These are phyloP conservation scores for Bombus pascuorum DNA, from an alignment of 1,140 invertebrate genomes.

Conservation along the genomic window DNA sequence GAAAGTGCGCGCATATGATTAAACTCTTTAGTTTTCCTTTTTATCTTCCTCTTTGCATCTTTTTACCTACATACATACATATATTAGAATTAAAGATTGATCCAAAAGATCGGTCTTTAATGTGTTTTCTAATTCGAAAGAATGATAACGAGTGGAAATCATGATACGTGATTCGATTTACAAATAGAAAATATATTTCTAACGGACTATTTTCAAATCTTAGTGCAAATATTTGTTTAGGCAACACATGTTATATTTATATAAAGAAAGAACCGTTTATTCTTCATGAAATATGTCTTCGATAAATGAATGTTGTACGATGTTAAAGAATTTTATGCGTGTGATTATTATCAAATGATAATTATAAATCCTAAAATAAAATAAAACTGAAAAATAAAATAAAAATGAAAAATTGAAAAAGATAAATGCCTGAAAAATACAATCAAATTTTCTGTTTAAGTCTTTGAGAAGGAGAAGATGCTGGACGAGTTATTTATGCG, in stretches of 20 bases:
- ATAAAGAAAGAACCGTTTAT: not conserved
- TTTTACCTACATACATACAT: not conserved
- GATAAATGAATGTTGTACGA: not conserved
- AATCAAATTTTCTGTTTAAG: conserved; percentile 33
- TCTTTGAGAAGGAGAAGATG: conserved; percentile 25
- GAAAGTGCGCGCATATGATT: not conserved
- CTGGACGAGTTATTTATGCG: conserved; percentile 53
- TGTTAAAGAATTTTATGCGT: not conserved
- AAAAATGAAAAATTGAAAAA: not conserved
- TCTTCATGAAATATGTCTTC: not conserved
- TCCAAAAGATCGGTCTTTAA: not conserved
- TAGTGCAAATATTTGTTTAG: not conserved
- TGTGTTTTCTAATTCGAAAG: not conserved
- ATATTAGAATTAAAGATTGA: not conserved
- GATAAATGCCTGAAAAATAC: not conserved
- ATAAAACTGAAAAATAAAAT: not conserved
- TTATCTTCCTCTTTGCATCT: not conserved
- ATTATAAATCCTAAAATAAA: not conserved
- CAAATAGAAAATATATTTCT: not conserved
- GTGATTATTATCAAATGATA: not conserved
- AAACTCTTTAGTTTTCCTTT: not conserved
- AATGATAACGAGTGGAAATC: not conserved
- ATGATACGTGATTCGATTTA: not conserved
- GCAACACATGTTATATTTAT: not conserved
- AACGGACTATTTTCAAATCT: not conserved